Evolutionary conservation across 2,797 vertebrate species (phyloP).

Genomic region (Takifugu ocellatus): DNA sequence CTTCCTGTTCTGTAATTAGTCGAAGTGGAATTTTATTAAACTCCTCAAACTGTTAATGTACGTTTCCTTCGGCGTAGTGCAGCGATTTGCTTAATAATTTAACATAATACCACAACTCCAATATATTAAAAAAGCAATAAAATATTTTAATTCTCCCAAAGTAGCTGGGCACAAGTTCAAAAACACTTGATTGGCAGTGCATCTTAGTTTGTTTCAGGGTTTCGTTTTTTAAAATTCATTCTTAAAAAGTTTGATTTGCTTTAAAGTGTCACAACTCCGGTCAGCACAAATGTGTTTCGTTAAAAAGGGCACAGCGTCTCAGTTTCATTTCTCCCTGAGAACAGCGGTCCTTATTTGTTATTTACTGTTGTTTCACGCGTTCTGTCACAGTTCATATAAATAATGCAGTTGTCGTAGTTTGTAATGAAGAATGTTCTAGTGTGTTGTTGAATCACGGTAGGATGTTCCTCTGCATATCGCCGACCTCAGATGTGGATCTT

Average conservation of each 20-base stretch:
- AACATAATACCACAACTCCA: not conserved
- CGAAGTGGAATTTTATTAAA: constrained; percentile 67
- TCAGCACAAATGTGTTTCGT: constrained; percentile 29
- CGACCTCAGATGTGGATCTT: constrained; percentile 61
- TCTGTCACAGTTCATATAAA: constrained; percentile 22
- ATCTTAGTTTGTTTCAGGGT: constrained; percentile 13
- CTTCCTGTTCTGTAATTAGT: constrained; percentile 59
- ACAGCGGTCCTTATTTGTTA: constrained; percentile 11
- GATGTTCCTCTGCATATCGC: constrained; percentile 7
- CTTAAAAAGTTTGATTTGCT: constrained; percentile 9
- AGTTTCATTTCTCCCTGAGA: constrained; percentile 35
- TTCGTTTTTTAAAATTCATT: constrained; percentile 33
- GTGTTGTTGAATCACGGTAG: not conserved
- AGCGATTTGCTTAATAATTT: not conserved
- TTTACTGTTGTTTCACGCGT: not conserved
- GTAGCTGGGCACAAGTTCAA: constrained; percentile 25
- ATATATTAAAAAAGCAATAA: constrained; percentile 27
- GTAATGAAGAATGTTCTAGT: constrained; percentile 1
- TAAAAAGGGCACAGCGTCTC: constrained; percentile 41
- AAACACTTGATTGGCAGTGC: constrained; percentile 38
- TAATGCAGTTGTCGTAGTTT: constrained; percentile 12
- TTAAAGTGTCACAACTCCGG: constrained; percentile 16
- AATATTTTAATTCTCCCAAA: constrained; percentile 33
- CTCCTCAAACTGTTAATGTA: constrained; percentile 44
- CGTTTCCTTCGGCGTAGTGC: constrained; percentile 23